A percentile compares a stretch with the other conserved stretches of the same genome.
Conservation (phyloP, 1,140 invertebrate genomes). For the Holotrichia oblita region DNA sequence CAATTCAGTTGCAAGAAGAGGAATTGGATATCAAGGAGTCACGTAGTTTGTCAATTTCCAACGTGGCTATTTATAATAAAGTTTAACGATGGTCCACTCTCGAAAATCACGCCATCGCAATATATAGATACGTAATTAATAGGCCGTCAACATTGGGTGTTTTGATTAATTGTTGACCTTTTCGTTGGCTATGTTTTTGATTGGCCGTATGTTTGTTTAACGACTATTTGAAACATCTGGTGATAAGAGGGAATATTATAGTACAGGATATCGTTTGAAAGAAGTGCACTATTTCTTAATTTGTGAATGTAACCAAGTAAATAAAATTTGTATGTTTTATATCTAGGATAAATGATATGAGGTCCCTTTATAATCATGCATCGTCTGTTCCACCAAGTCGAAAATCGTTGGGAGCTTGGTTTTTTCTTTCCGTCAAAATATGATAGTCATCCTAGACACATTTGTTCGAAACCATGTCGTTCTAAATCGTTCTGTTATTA, state of each 20-base stretch:
- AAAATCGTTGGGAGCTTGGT: too few species aligned
- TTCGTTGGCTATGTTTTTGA: neutral
- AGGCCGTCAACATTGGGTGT: neutral
- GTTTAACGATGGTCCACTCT: neutral
- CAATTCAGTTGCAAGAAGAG: neutral
- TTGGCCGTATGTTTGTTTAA: slow-evolving; percentile 8
- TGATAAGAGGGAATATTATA: neutral
- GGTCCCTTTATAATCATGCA: too few species aligned
- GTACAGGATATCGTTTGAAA: too few species aligned
- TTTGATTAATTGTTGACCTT: slow-evolving; percentile 21
- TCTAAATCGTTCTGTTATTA: too few species aligned
- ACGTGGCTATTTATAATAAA: neutral
- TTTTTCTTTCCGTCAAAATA: too few species aligned
- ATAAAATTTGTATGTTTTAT: too few species aligned
- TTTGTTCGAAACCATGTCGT: too few species aligned
- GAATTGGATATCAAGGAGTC: neutral
- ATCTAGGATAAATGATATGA: too few species aligned
- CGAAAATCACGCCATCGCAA: neutral
- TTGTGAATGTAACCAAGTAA: too few species aligned
- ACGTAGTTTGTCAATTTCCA: neutral
- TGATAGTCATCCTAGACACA: too few species aligned
- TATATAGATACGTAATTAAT: slow-evolving; percentile 7
- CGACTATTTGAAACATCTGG: slow-evolving; percentile 1
- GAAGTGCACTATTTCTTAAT: too few species aligned
- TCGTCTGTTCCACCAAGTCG: too few species aligned